Evolutionary conservation across 2,888 invertebrate genomes (phyloP), one percentile per base, ranked within the genome.

Genomic region (Lithophane socia): DNA sequence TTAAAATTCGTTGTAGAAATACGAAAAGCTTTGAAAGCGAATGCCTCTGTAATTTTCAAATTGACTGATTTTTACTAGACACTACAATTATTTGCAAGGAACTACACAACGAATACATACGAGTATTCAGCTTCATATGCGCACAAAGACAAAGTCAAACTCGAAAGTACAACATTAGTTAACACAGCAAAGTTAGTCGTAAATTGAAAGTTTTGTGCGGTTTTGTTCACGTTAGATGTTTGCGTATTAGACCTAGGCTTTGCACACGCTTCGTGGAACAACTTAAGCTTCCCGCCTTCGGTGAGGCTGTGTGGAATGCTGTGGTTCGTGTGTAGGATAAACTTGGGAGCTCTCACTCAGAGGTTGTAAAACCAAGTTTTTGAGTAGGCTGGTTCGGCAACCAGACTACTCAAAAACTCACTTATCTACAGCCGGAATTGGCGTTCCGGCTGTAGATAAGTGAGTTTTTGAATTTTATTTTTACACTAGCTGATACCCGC

Each of bases 161-260:
- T 47, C 56, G 37, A 68, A 82, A 82, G 71, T 67, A 79, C 64
- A 84, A 84, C 84, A 84, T 74, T 67, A 66, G 82, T 64, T 79
- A 71, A 79, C 71, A 70, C 49, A 44, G 47, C 21, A 12, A 71
- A 75, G 75, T 84, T 80, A 67, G 61, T 72, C 37, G 84, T 72
- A 80, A 79, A 72, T 84, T 75, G 65, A 68, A 84, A 80, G 71
- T 82, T 84, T 75, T 56, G 61, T 16, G 73, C 18, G 84, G 82
- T 80, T 74, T 84, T 58, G 84, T 82, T 74, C 42, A 56, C 54
- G 73, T 68, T 56, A 44, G 56, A 66, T 80, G 80, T 69, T 79
- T 79, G 54, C 47, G 60, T 71, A 49, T 84, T 54, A 82, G 74
- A 56, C 24, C 71, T 65, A 84, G 82, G 65, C 18, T 73, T 64